Evolutionary conservation across 2,113 vertebrate genomes (phyloP), one percentile per base, ranked within the genome.

Genomic region (Pseudopodoces humilis): DNA sequence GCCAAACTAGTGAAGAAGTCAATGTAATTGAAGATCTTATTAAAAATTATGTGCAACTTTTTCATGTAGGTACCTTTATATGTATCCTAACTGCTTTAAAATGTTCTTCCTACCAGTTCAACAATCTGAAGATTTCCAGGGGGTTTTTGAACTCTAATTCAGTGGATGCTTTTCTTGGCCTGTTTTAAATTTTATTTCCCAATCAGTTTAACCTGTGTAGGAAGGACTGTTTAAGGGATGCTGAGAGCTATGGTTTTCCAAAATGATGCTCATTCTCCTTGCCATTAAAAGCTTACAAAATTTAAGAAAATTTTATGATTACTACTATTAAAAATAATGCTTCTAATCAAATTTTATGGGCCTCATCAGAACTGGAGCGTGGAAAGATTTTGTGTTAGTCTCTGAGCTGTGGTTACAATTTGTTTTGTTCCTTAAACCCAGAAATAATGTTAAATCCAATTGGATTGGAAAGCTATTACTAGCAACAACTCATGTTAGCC

Each of bases 1-100:
- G 99, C 91, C 99, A 98, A 93, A 99, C 97, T 41, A 97, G 97
- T 47, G 98, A 98, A 97, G 99, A 99, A 97, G 98, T 98, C 16
- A 96, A 90, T 78, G 99, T 99, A 92, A 97, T 99, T 53, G 98
- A 98, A 63, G 99, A 99, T 97, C 97, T 99, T 77, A 99, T 99
- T 96, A 98, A 97, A 97, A 98, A 99, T 97, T 99, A 99, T 56
- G 98, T 99, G 46, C 98, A 98, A n/a, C 98, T 99, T 95, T 99
- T 99, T 97, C 97, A 98, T 55, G 99, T 99, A 97, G 98, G 98
- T 98, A 94, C 76, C 88, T 83, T 68, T 59, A 41, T 70, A 20
- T 10, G 8, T 58, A 24, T 47, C 37, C 13, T 70, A 67, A 43
- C 74, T 67, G 24, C 16, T 82, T 71, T 44, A 60, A 67, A 17